Evolutionary conservation across 1,140 invertebrate species (phyloP).

Genomic region (Pseudachorutes palmiensis): DNA sequence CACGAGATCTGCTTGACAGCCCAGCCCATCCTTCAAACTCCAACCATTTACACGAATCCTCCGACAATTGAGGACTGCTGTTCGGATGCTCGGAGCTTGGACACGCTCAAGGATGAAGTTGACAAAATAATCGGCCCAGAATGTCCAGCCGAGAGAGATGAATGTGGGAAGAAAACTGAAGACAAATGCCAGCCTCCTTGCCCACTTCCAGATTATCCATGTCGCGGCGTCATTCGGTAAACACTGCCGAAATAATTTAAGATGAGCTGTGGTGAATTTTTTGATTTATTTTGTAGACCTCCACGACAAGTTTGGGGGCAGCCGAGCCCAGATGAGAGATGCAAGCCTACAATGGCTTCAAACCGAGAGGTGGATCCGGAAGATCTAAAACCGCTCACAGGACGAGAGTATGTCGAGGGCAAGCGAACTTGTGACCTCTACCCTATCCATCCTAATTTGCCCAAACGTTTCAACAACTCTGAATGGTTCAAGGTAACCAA

Average conservation of each 20-base stretch:
- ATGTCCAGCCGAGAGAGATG: slow-evolving; percentile 16
- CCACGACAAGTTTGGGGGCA: slow-evolving; percentile 14
- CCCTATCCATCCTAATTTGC: slow-evolving; percentile 25
- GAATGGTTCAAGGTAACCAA: slow-evolving; percentile 31
- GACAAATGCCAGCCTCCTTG: slow-evolving; percentile 9
- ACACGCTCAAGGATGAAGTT: slow-evolving; percentile 13
- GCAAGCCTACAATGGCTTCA: not conserved
- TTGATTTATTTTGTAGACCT: not conserved
- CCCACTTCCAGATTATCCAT: slow-evolving; percentile 31
- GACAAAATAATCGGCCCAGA: slow-evolving; percentile 23
- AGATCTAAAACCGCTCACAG: slow-evolving; percentile 25
- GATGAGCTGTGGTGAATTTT: not conserved
- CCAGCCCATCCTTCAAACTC: slow-evolving; percentile 3
- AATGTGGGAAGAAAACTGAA: not conserved
- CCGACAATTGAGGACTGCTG: slow-evolving; percentile 27
- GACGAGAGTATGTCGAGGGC: slow-evolving; percentile 33
- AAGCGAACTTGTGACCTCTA: slow-evolving; percentile 35
- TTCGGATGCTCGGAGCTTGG: slow-evolving; percentile 20
- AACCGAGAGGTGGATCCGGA: slow-evolving; percentile 4
- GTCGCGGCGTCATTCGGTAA: slow-evolving; percentile 28
- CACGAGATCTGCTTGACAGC: slow-evolving; percentile 15
- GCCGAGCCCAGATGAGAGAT: slow-evolving; percentile 7
- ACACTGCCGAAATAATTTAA: not conserved
- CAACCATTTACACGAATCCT: not conserved
- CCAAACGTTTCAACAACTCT: slow-evolving; percentile 30